Conservation (phyloP, 64 coral and sea anemone species). For the Montipora foliosa region DNA sequence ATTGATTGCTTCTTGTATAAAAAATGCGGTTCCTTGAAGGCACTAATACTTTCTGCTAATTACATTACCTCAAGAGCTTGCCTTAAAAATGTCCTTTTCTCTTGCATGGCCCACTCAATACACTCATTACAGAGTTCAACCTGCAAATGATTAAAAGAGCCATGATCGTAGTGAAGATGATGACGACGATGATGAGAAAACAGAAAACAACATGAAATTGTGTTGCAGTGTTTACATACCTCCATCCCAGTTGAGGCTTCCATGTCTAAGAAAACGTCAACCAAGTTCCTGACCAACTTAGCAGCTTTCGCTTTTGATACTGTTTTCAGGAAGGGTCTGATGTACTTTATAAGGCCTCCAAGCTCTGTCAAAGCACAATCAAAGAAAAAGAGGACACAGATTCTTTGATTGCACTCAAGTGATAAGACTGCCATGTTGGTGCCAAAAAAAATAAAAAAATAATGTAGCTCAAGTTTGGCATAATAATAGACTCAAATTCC, state of each 20-base stretch:
- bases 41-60: not conserved
- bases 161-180: too few species aligned
- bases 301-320: slow-evolving; percentile 99
- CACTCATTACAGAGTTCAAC: slow-evolving; percentile 96
- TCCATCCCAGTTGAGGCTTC: slow-evolving; percentile 96
- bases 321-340: slow-evolving; percentile 88
- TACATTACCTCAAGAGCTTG: slow-evolving; percentile 88
- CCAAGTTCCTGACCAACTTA: slow-evolving; percentile 89
- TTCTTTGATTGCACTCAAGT: too few species aligned
- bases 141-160: slow-evolving; percentile 8
- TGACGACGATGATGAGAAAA: too few species aligned
- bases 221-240: slow-evolving; percentile 21
- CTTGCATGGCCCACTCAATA: slow-evolving; percentile 95
- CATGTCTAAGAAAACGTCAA: slow-evolving; percentile 97
- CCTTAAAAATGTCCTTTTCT: slow-evolving; percentile 94
- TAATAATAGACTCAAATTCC: too few species aligned
- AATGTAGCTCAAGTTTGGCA: too few species aligned
- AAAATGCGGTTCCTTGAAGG: not conserved
- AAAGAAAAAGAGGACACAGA: not conserved
- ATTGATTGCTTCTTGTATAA: not conserved
- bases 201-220: too few species aligned
- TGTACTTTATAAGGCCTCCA: slow-evolving; percentile 95
- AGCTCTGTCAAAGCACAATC: slow-evolving; percentile 67
- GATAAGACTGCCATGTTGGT: too few species aligned
- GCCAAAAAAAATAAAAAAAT: too few species aligned